Percentiles rank a stretch among this genome's conserved stretches.
Conservation (phyloP, 1,140 invertebrate genomes). For the Hetaerina americana region DNA sequence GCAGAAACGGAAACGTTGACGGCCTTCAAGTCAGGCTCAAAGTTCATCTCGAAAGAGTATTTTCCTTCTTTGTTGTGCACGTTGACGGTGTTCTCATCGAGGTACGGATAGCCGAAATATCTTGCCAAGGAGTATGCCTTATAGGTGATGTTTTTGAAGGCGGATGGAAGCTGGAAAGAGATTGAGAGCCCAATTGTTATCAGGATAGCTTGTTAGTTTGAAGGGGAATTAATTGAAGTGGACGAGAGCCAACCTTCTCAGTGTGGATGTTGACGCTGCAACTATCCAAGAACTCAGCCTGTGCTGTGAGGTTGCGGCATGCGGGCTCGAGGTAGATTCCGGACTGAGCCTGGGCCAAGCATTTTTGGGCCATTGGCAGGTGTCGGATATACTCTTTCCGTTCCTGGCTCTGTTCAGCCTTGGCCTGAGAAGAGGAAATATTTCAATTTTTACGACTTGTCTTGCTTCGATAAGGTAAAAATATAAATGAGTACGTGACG, state of each 20-base stretch:
- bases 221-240: slow-evolving; percentile 16
- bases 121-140: slow-evolving; percentile 15
- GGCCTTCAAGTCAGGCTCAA: slow-evolving; percentile 26
- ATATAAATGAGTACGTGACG: too few species aligned
- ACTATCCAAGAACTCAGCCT: slow-evolving; percentile 33
- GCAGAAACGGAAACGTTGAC: slow-evolving; percentile 31
- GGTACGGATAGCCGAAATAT: slow-evolving; percentile 12
- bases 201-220: too few species aligned
- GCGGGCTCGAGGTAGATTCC: slow-evolving; percentile 35
- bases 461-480: too few species aligned
- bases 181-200: slow-evolving; percentile 12
- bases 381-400: slow-evolving; percentile 33
- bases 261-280: slow-evolving; percentile 31
- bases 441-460: too few species aligned
- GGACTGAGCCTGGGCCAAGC: slow-evolving; percentile 33
- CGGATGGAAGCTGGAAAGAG: slow-evolving; percentile 11
- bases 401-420: slow-evolving; percentile 32
- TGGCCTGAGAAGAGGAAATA: too few species aligned
- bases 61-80: slow-evolving; percentile 27
- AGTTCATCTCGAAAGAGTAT: slow-evolving; percentile 30
- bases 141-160: slow-evolving; percentile 18
- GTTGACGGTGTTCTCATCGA: slow-evolving; percentile 17
- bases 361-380: slow-evolving; percentile 28
- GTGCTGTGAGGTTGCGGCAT: slow-evolving; percentile 36
- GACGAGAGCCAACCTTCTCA: slow-evolving; percentile 27